phyloP scores from a whole-genome alignment of 2,113 vertebrate genomes.

The Spermophilus dauricus region DNA sequence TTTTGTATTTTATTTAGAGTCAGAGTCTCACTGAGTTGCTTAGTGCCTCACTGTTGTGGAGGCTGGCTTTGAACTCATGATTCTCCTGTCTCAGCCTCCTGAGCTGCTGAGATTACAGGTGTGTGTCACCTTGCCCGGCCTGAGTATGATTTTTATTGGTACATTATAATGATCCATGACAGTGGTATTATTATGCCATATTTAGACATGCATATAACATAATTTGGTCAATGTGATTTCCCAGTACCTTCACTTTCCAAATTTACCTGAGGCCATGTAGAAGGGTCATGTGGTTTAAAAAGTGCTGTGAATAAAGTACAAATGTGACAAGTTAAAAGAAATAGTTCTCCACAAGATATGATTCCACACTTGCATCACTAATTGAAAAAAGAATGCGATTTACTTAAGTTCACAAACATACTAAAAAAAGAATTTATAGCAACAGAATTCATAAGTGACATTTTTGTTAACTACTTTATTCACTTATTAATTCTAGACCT shows the following conservation, averaged over 20 bases:
- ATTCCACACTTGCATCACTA: background rate
- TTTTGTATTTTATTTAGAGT: too few species aligned
- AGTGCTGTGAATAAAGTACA: conserved; percentile 39
- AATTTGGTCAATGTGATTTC: too few species aligned
- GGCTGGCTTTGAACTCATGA: too few species aligned
- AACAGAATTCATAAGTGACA: background rate
- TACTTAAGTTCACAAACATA: background rate
- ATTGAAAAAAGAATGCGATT: background rate
- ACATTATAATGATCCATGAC: too few species aligned
- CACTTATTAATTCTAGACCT: background rate
- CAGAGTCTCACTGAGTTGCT: too few species aligned
- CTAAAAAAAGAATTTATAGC: background rate
- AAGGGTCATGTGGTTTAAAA: rapidly evolving
- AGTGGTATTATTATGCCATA: too few species aligned
- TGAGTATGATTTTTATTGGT: too few species aligned
- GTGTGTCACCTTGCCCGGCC: too few species aligned
- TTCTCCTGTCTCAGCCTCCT: too few species aligned
- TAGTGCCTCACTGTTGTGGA: too few species aligned
- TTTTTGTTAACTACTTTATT: background rate
- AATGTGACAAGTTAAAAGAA: conserved; percentile 44
- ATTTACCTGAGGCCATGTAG: conserved; percentile 69
- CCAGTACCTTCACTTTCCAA: background rate
- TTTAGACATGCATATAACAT: too few species aligned
- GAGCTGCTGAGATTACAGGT: too few species aligned
- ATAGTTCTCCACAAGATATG: background rate